Base-by-base conservation (phyloP, 2,888 invertebrate species). In the Eupithecia vulgata region DNA sequence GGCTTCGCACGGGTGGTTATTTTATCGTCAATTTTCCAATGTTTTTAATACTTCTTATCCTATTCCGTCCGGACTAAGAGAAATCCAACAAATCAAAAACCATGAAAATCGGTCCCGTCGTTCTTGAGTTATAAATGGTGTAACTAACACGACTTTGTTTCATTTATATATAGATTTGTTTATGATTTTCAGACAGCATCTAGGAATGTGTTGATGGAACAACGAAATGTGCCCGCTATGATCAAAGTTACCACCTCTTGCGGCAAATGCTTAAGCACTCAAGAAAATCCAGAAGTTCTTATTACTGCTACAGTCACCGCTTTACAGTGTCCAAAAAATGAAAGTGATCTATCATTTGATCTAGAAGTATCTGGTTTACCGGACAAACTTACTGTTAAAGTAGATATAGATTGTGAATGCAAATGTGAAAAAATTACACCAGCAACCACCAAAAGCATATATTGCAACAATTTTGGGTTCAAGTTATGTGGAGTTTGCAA, bases 351-450 rank as follows among this genome's bases (percentile, higher is more conserved):
- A 45, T 35, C 15, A 40, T 87, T 21, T 34, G 76, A 72, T 15
- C 76, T 88, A 10, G 78, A 81, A 3, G 97, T 97, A 0, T 95
- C 95, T 15, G 96, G 96, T 15, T 87, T 97, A 8, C 94, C 95
- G 64, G 97, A 98, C 83, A 95, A 95, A 76, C 88, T 98, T 25
- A 90, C 85, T 1, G 91, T 98, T 57, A 94, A 96, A 65, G 85
- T 98, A 57, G 95, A 96, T 76, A 94, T 97, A n/a, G 89, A 96
- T 57, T 98, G 98, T 85, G 95, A 96, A 78, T 98, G 98, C 86
- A 94, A 95, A 10, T 98, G 98, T 88, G 97, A 97, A 83, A 90
- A 89, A 67, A 90, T 88, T 66, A 25, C 3, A 35, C 67, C 85
- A 74, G 82, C 52, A 90, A 85, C 82, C 72, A 91, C 82, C 72